Base-by-base conservation (phyloP, 2,888 invertebrate species). In the Drosophila kanekoi region DNA sequence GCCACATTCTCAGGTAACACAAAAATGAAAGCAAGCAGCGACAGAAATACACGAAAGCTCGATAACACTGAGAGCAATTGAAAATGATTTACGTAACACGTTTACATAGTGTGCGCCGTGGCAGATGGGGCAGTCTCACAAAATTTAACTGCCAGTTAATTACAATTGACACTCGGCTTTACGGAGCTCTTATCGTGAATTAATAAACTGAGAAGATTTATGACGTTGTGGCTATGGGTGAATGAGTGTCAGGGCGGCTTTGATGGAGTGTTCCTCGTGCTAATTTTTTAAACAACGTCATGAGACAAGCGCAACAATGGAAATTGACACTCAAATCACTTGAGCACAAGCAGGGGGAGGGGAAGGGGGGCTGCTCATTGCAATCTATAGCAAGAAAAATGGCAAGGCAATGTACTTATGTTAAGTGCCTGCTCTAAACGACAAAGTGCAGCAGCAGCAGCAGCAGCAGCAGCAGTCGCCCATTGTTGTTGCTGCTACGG, bases 141-240 rank as follows among this genome's bases (percentile, higher is more conserved):
- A 68, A 63, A 72, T 75, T 78, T 65, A 80, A 87, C 65, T 67
- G 81, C 66, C 70, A 82, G 82, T 81, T 85, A 87, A 85, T 85
- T 85, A 82, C 86, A 85, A 87, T 81, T 63, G 81, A 49, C 62
- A 60, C 53, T 62, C 70, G 62, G 66, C 66, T 79, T 76, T 49
- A 57, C 56, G 33, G 41, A 35, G 45, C 67, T 66, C 74, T 87
- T 80, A 85, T 87, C 80, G 86, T 73, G 74, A 81, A 87, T 85
- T 87, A 87, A 85, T 86, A 85, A 87, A 87, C 72, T 62, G 62
- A 51, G 23, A 49, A 71, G 82, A 85, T 87, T 85, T 85, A 87
- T 82, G 77, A 68, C 72, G 13, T 51, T 51, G 56, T 43, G 54
- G 41, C 41, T 47, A 35, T 43, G 14, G 44, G 8, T 62, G 32